Conservation (phyloP, 2,113 vertebrate species). For the Tyrannus savana region DNA sequence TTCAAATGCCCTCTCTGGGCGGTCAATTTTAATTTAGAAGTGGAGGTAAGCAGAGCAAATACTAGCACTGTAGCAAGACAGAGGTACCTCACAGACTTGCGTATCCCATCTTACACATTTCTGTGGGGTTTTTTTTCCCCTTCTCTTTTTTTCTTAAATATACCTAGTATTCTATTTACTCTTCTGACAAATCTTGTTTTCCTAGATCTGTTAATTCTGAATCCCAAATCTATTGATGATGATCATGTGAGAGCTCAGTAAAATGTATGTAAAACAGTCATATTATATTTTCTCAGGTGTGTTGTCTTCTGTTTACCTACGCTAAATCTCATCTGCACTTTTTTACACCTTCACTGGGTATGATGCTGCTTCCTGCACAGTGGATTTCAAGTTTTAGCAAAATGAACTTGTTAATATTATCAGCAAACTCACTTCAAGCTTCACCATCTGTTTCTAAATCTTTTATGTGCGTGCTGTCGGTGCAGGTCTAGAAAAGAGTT, state of each 20-base stretch:
- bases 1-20: background rate
- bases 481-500: background rate
- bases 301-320: background rate
- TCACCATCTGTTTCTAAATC: background rate
- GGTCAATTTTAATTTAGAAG: background rate
- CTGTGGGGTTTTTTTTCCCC: accelerated
- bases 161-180: background rate
- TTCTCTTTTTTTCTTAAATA: background rate
- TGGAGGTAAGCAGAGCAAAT: background rate
- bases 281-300: background rate
- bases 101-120: background rate
- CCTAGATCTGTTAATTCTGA: background rate
- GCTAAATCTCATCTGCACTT: background rate
- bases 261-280: background rate
- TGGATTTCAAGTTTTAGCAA: background rate
- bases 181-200: background rate
- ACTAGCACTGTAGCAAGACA: background rate
- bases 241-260: background rate
- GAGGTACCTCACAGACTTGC: background rate
- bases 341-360: background rate
- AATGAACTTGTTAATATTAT: background rate
- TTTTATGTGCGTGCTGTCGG: background rate
- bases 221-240: background rate
- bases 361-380: background rate
- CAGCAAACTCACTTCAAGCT: background rate